A percentile compares a stretch with the other conserved stretches of the same genome.
These are phyloP conservation scores for Macquaria australasica DNA, from an alignment of 2,113 vertebrate species.

Conservation along the genomic window DNA sequence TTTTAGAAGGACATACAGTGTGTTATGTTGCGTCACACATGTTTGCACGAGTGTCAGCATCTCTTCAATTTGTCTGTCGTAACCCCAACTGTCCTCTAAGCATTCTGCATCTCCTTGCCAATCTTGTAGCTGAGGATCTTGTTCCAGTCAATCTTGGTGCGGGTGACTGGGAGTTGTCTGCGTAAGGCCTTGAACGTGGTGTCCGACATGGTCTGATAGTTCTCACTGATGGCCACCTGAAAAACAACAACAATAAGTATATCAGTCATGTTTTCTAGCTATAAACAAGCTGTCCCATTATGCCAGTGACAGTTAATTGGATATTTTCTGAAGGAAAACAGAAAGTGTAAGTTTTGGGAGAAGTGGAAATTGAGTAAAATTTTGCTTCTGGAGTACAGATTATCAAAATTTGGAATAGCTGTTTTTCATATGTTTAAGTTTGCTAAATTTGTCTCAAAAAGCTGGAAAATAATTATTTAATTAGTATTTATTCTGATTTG, in stretches of 20 bases:
- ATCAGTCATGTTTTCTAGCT: neutral
- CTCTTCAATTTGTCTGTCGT: slow-evolving; percentile 8
- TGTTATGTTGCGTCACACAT: slow-evolving; percentile 45
- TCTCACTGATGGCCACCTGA: slow-evolving; percentile 95
- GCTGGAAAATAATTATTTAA: neutral
- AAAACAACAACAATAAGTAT: neutral
- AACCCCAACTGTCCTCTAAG: slow-evolving; percentile 78
- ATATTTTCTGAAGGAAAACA: neutral
- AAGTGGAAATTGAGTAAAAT: neutral
- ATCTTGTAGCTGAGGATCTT: slow-evolving; percentile 99
- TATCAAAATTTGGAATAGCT: neutral
- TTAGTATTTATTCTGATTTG: neutral
- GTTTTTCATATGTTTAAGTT: neutral
- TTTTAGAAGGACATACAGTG: slow-evolving; percentile 44
- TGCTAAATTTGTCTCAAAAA: neutral
- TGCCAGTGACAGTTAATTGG: neutral
- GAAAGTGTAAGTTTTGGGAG: neutral
- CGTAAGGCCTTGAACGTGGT: slow-evolving; percentile 98
- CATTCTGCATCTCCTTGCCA: slow-evolving; percentile 96
- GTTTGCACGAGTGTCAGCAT: slow-evolving; percentile 74
- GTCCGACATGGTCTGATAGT: slow-evolving; percentile 98
- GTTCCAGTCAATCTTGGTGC: slow-evolving; percentile 99
- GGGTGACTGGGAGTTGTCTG: slow-evolving; percentile 95
- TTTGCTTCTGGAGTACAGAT: no score
- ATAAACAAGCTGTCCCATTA: no score